Conservation (phyloP, 2,888 invertebrate species). For the Nemoura dubitans region DNA sequence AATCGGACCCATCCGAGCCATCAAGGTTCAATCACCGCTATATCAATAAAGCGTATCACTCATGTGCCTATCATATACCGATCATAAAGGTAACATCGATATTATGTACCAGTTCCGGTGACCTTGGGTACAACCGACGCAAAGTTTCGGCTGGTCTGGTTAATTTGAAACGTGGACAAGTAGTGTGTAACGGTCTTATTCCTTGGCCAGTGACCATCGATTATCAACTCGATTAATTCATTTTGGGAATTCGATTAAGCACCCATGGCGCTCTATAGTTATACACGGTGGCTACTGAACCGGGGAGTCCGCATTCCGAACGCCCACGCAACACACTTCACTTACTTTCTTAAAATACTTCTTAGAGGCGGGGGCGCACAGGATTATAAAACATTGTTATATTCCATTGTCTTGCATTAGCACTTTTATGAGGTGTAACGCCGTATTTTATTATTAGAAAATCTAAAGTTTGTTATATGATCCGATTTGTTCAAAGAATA, state of each 20-base stretch:
- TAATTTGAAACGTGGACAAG: background rate
- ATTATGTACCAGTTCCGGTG: background rate
- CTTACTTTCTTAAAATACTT: background rate
- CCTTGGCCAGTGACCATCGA: slow-evolving; percentile 7
- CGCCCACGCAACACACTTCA: background rate
- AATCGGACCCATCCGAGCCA: background rate
- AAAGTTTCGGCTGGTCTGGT: background rate
- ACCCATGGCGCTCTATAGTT: background rate
- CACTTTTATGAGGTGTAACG: background rate
- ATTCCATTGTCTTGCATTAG: background rate
- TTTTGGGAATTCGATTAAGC: background rate
- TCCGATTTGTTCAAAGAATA: background rate
- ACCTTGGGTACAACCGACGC: background rate
- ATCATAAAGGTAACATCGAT: background rate
- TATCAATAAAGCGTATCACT: background rate
- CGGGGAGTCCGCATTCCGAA: background rate
- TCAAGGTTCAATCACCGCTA: slow-evolving; percentile 12
- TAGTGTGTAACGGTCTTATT: background rate
- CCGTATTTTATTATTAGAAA: background rate
- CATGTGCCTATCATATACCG: background rate
- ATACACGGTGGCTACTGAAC: background rate
- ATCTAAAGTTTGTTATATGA: background rate
- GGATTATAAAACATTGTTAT: background rate
- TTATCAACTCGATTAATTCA: background rate
- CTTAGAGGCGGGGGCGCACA: background rate